Base-by-base conservation (phyloP, 2,797 vertebrate species). In the Poliocrania exsul region DNA sequence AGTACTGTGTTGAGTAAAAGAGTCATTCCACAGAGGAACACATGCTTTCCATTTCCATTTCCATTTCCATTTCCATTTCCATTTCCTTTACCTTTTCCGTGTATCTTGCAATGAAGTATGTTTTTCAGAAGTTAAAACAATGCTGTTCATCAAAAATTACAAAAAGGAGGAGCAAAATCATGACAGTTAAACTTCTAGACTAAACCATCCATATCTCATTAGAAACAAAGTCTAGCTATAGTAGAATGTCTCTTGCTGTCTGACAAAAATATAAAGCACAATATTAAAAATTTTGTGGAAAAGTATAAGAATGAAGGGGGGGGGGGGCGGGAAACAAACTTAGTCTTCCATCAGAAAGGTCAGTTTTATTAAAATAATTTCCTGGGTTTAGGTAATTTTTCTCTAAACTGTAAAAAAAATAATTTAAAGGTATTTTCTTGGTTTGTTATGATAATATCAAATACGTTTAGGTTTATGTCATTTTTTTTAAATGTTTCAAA, bases 381-480 rank as follows among this genome's bases (percentile, higher is more conserved):
- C 10, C 7, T 29, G 31, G 4, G 1, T 49, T 46, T 66, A 13
- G 21, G 18, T 2, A 16, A 61, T 6, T 79, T 79, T 61, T 49
- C 9, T 2, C 29, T 29, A n/a, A 62, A 73, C 21, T 89, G 31
- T 49, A 75, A 61, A 46, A 0, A 1, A 67, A 82, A 58, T 54
- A 66, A 29, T 5, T 57, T 57, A 13, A 61, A 83, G 1, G 7
- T 72, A 21, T 53, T 70, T 89, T 70, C 16, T 67, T 50, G 4
- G 2, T 67, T 40, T 78, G 9, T 60, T 91, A 25, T 61, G 23
- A 26, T 40, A 79, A 40, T 40, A 83, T n/a, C 5, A 60, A 60
- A n/a, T 1, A 5, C 13, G 2, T 28, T 70, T 73, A 11, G 0
- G 16, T 61, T 64, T 40, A 26, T 12, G 56, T 78, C 46, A 38